phyloP scores from a whole-genome alignment of 2,113 vertebrate species.

The Ginglymostoma cirratum region DNA sequence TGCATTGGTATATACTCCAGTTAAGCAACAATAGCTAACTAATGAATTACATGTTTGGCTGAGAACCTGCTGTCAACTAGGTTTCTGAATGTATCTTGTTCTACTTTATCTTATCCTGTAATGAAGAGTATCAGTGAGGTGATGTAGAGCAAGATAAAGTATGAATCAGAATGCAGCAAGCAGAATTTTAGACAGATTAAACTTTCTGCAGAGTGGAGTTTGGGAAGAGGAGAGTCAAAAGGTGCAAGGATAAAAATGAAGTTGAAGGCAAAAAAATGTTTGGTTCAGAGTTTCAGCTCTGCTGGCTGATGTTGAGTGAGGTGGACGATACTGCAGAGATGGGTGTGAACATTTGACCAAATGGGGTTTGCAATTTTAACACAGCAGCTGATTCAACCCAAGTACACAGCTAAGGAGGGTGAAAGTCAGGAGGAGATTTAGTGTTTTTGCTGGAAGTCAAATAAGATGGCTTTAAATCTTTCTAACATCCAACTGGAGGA shows the following conservation, averaged over 20 bases:
- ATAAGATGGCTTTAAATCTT: not conserved
- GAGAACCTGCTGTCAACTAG: not conserved
- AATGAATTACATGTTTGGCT: not conserved
- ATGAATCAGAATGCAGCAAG: not conserved
- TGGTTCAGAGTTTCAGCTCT: not conserved
- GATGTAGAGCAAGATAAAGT: not conserved
- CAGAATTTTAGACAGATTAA: not conserved
- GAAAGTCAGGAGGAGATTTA: not conserved
- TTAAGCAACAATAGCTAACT: not conserved
- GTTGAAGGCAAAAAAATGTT: not conserved
- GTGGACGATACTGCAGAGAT: not conserved
- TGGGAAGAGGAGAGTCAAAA: not conserved
- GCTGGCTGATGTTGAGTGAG: not conserved
- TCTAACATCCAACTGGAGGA: not conserved
- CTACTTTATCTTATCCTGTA: not conserved
- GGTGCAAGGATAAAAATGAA: not conserved
- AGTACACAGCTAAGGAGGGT: not conserved
- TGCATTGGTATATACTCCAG: not conserved
- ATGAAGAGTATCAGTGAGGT: not conserved
- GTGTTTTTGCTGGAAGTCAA: not conserved
- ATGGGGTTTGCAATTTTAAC: not conserved
- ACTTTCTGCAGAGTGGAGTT: not conserved
- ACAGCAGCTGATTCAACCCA: not conserved
- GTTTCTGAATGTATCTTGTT: not conserved
- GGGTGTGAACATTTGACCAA: not conserved